Conservation (phyloP, 2,888 invertebrate species). For the Beris chalybata region DNA sequence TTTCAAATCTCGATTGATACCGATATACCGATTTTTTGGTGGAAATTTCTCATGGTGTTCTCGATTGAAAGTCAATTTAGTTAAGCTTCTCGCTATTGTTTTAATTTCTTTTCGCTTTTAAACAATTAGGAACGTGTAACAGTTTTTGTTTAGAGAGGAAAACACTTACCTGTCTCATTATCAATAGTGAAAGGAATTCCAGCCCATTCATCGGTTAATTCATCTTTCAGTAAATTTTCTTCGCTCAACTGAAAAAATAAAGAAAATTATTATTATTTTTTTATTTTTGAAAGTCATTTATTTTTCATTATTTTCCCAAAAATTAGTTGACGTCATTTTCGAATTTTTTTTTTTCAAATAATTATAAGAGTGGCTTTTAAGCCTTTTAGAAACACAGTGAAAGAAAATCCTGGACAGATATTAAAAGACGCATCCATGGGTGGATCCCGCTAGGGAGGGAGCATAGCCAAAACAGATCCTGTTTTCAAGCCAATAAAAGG, state of each 20-base stretch:
- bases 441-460: too few relatives aligned
- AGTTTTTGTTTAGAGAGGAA: background rate
- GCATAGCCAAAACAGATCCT: too few relatives aligned
- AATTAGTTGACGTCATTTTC: too few relatives aligned
- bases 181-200: conserved; percentile 82
- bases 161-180: conserved; percentile 80
- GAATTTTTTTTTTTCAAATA: too few relatives aligned
- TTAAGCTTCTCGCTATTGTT: background rate
- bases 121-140: background rate
- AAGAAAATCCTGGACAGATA: too few relatives aligned
- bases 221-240: conserved; percentile 38
- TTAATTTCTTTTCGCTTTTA: background rate
- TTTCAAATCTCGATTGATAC: conserved; percentile 2
- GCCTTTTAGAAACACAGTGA: too few relatives aligned
- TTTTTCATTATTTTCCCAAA: too few relatives aligned
- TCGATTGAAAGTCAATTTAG: background rate
- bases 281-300: background rate
- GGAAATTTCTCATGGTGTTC: too few relatives aligned
- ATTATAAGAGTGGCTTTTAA: too few relatives aligned
- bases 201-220: conserved; percentile 74
- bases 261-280: conserved; percentile 14
- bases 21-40: background rate
- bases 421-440: too few relatives aligned
- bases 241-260: conserved; percentile 30
- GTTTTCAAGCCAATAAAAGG: too few relatives aligned